A percentile compares a stretch with the other conserved stretches of the same genome.
Evolutionary conservation across 1,140 invertebrate genomes (phyloP).

Genomic region (Neodiprion virginianus): DNA sequence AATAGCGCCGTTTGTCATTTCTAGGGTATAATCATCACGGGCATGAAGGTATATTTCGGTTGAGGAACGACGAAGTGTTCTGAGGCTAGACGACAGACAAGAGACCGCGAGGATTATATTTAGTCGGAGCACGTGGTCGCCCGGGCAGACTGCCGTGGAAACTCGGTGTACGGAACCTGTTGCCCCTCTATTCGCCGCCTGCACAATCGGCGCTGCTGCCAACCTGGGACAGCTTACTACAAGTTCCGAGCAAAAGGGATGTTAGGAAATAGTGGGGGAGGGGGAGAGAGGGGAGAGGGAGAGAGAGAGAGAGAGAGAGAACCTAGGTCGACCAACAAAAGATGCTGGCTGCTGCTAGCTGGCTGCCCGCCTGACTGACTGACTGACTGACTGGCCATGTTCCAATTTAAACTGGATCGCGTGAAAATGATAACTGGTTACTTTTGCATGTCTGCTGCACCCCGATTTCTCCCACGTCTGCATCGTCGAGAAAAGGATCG

Average conservation of each 20-base stretch:
- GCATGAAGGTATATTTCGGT: no score
- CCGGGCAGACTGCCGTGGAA: slow-evolving; percentile 23
- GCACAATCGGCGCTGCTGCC: neutral
- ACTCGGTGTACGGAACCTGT: slow-evolving; percentile 11
- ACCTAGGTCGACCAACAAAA: neutral
- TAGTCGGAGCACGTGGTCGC: slow-evolving; percentile 44
- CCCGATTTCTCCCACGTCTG: no score
- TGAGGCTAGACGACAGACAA: neutral
- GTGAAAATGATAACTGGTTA: slow-evolving; percentile 7
- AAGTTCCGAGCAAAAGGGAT: slow-evolving; percentile 9
- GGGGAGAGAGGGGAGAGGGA: slow-evolving; percentile 13
- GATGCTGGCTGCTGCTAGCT: neutral
- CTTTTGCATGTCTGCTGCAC: neutral
- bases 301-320: neutral
- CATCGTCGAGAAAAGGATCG: no score
- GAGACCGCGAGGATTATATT: slow-evolving; percentile 36
- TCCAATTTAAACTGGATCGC: slow-evolving; percentile 7
- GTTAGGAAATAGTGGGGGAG: slow-evolving; percentile 13
- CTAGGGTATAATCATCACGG: no score
- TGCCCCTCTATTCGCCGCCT: neutral
- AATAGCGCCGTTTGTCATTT: no score
- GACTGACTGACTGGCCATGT: neutral
- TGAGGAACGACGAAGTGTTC: no score
- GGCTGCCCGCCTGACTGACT: neutral
- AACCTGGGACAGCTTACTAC: neutral